Conservation (phyloP, 2,888 invertebrate species). For the Maniola hyperantus region DNA sequence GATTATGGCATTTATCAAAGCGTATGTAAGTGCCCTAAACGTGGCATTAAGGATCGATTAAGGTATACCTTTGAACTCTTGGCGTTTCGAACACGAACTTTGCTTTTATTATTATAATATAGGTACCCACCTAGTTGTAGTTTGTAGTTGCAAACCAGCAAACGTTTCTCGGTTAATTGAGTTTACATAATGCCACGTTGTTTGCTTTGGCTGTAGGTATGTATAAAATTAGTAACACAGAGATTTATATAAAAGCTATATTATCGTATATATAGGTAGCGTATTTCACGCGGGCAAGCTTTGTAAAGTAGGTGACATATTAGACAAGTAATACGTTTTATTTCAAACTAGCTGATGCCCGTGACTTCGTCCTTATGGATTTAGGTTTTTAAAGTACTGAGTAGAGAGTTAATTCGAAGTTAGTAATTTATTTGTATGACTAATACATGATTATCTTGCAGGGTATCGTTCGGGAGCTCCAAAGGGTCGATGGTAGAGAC, state of each 20-base stretch:
- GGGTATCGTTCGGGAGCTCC: conserved; percentile 96
- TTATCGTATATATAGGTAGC: too few species aligned
- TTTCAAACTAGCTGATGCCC: too few species aligned
- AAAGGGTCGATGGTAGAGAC: conserved; percentile 98
- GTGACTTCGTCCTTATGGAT: too few species aligned
- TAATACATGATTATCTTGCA: conserved; percentile 61
- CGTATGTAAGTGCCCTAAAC: conserved; percentile 11
- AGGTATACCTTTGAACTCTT: conserved; percentile 29
- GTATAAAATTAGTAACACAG: too few species aligned
- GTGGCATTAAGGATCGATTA: conserved; percentile 33
- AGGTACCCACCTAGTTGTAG: background rate
- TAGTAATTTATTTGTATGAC: background rate
- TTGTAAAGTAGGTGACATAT: too few species aligned
- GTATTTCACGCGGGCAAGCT: too few species aligned
- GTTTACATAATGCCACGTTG: background rate
- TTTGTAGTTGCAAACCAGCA: too few species aligned
- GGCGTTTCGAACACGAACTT: background rate
- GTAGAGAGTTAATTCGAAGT: too few species aligned
- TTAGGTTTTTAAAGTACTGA: too few species aligned
- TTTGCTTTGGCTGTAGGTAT: too few species aligned
- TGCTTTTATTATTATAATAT: background rate
- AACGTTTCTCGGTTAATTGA: background rate
- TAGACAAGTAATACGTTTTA: too few species aligned
- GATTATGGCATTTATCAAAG: conserved; percentile 1
- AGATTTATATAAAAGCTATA: too few species aligned